Conservation (phyloP, 2,888 invertebrate species). For the Anarsia innoxiella region DNA sequence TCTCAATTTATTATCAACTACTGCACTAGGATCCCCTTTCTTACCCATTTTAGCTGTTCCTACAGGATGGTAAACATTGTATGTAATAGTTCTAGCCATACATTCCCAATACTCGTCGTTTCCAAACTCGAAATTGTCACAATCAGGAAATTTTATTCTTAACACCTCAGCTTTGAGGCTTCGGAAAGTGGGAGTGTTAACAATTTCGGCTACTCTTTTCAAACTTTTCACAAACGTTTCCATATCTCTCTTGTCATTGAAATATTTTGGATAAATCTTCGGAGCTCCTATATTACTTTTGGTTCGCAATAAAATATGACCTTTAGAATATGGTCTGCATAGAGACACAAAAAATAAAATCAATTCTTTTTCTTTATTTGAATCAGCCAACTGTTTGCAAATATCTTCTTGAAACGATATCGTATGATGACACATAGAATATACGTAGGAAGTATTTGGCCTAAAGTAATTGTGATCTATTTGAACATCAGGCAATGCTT, state of each 20-base stretch:
- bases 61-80: conserved; percentile 60
- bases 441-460: conserved; percentile 49
- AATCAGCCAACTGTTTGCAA: conserved; percentile 48
- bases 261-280: conserved; percentile 54
- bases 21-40: conserved; percentile 35
- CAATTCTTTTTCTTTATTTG: conserved; percentile 52
- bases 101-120: conserved; percentile 61
- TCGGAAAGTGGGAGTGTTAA: conserved; percentile 47
- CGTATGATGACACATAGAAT: conserved; percentile 41
- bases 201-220: conserved; percentile 46
- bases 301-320: conserved; percentile 44
- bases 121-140: conserved; percentile 41
- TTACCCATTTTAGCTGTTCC: conserved; percentile 64
- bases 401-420: conserved; percentile 47
- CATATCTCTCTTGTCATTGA: conserved; percentile 51
- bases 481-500: conserved; percentile 54
- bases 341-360: conserved; percentile 53
- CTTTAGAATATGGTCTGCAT: conserved; percentile 54
- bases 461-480: conserved; percentile 63
- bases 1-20: conserved; percentile 45
- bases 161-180: conserved; percentile 42
- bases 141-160: conserved; percentile 45
- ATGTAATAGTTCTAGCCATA: conserved; percentile 57
- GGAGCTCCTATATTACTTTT: conserved; percentile 44
- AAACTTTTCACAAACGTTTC: conserved; percentile 42